Evolutionary conservation across 2,113 vertebrate species (phyloP), one percentile per base, ranked within the genome.

Genomic region (Bufo bufo): DNA sequence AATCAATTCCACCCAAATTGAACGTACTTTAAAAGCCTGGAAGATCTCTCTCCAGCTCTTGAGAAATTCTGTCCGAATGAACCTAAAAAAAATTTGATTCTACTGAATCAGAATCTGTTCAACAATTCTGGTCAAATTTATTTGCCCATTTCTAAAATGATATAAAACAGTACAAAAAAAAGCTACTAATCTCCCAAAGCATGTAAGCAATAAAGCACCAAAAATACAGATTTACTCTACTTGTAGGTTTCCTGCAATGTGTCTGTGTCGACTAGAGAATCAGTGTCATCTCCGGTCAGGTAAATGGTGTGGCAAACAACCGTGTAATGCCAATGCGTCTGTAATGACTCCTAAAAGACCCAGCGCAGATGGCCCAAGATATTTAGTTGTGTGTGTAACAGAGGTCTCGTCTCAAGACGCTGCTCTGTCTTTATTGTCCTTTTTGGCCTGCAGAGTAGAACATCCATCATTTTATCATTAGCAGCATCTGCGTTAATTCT

Each of bases 381-480:
- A 23, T 59, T 45, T 50, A 45, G n/a, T 69, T 77, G 72, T 61
- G 20, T 1, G 84, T 77, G 71, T 85, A 78, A 63, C 59, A 65
- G 75, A 58, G 77, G 85, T 86, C 58, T 77, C 14, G 33, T 65
- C 85, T 78, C 75, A 69, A 77, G 61, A 50, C 50, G 23, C 93
- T n/a, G 23, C 91, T 92, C 91, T 82, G 90, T 90, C 66, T 66
- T 23, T 52, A 20, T 77, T 79, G 75, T 79, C 85, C 45, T n/a
- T 16, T 0, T 43, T 63, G 54, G 47, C 71, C 0, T 0, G 50
- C 45, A 75, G 85, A 74, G 47, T 1, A n/a, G 89, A 56, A 19
- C 59, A 9, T 83, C 91, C 89, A 74, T 92, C 19, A 11, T 90
- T 10, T 23, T 20, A 72, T 84, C 82, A 49, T 84, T 89, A 78